Conservation (phyloP, 92 coral and sea anemone genomes). For the Phymanthus crucifer region DNA sequence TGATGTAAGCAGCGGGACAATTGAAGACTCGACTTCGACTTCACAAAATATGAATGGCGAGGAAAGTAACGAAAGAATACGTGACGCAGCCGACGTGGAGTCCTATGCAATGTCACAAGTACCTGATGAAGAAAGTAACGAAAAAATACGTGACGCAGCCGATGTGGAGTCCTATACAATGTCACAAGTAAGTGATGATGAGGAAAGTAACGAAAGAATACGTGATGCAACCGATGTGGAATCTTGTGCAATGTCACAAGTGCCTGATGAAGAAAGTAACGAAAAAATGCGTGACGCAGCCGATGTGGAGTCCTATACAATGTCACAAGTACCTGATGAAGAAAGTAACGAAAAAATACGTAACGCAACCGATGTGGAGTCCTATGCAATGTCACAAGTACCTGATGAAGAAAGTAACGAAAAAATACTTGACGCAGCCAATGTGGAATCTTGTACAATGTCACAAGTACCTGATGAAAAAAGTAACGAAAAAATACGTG, state of each 20-base stretch:
- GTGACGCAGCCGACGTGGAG: neutral
- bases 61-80: neutral
- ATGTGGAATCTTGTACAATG: neutral
- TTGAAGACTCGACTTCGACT: neutral
- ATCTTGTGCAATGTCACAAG: no score
- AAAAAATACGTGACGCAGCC: neutral
- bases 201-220: no score
- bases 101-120: neutral
- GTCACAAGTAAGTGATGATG: no score
- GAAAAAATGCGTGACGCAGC: no score
- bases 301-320: no score
- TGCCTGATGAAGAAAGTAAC: no score
- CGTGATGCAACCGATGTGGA: no score
- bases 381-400: no score
- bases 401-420: neutral
- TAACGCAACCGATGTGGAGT: no score
- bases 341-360: no score
- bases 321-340: no score
- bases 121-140: neutral
- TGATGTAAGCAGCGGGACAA: neutral
- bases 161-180: neutral
- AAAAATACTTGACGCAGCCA: neutral
- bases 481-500: neutral
- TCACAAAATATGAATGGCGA: neutral
- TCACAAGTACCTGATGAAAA: neutral